Percentiles rank a stretch among this genome's conserved stretches.
These are phyloP conservation scores for Drosophila pandora DNA, from an alignment of 1,140 invertebrate species.

Conservation along the genomic window DNA sequence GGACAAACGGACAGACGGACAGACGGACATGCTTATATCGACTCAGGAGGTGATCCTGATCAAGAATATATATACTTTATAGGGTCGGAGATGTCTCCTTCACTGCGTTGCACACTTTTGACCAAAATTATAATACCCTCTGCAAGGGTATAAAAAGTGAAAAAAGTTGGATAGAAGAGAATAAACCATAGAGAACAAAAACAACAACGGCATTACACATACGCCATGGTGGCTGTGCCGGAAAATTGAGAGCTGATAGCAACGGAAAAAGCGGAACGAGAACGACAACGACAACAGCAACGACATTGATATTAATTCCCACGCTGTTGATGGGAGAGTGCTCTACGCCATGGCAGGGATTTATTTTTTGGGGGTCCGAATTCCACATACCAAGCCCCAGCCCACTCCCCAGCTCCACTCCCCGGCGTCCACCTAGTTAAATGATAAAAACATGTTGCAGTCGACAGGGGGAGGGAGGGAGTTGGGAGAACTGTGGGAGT, in stretches of 20 bases:
- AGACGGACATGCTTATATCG: too few relatives aligned
- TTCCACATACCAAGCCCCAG: not conserved
- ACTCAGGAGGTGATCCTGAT: too few relatives aligned
- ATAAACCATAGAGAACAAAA: slow-evolving; percentile 51
- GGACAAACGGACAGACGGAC: too few relatives aligned
- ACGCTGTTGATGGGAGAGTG: slow-evolving; percentile 64
- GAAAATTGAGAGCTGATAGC: slow-evolving; percentile 68
- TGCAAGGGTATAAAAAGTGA: too few relatives aligned
- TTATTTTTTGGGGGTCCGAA: slow-evolving; percentile 37
- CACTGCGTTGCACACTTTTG: too few relatives aligned
- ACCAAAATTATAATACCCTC: too few relatives aligned
- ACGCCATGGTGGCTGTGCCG: slow-evolving; percentile 72
- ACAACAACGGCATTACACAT: slow-evolving; percentile 66
- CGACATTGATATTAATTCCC: slow-evolving; percentile 82
- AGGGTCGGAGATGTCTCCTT: too few relatives aligned
- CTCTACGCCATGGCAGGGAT: slow-evolving; percentile 32
- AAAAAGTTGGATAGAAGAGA: slow-evolving; percentile 42
- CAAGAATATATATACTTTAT: too few relatives aligned
- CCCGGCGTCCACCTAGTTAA: slow-evolving; percentile 51
- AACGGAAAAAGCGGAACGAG: slow-evolving; percentile 42
- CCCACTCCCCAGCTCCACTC: not conserved
- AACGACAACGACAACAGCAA: slow-evolving; percentile 26
- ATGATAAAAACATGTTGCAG: slow-evolving; percentile 76
- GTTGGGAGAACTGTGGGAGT: not conserved
- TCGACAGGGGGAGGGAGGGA: not conserved